Evolutionary conservation across 2,113 vertebrate species (phyloP).

Genomic region (Platichthys stellatus): DNA sequence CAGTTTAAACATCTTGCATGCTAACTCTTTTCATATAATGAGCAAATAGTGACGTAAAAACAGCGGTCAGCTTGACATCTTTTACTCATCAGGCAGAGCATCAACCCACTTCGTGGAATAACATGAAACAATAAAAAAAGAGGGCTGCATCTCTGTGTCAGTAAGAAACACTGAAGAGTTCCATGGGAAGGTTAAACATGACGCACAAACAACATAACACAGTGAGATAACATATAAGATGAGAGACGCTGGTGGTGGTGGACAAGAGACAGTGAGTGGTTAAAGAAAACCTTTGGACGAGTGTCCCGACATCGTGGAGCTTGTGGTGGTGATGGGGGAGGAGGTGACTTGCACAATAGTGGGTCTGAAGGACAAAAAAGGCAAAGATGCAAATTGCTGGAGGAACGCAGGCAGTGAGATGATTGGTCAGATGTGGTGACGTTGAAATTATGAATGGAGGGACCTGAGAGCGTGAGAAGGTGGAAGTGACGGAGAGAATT

Average conservation of each 20-base stretch:
- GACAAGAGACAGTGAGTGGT: not conserved
- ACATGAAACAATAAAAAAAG: not conserved
- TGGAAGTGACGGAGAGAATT: not conserved
- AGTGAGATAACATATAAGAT: not conserved
- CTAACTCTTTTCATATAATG: not conserved
- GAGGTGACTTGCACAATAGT: no score
- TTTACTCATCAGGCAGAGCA: not conserved
- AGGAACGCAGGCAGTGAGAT: not conserved
- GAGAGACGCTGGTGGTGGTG: not conserved
- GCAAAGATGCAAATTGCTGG: not conserved
- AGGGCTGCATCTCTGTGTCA: slow-evolving; percentile 15
- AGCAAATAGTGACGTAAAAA: not conserved
- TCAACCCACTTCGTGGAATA: not conserved
- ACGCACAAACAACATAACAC: not conserved
- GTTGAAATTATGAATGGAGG: not conserved
- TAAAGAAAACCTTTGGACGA: not conserved
- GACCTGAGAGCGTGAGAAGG: not conserved
- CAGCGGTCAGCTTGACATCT: not conserved
- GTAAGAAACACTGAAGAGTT: not conserved
- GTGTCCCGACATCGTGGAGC: not conserved
- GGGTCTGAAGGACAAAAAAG: no score
- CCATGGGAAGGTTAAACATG: not conserved
- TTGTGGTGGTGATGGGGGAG: not conserved
- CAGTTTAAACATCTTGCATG: not conserved
- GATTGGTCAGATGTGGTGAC: not conserved